Evolutionary conservation across 2,888 invertebrate genomes (phyloP).

Genomic region (Micropterix aruncella): DNA sequence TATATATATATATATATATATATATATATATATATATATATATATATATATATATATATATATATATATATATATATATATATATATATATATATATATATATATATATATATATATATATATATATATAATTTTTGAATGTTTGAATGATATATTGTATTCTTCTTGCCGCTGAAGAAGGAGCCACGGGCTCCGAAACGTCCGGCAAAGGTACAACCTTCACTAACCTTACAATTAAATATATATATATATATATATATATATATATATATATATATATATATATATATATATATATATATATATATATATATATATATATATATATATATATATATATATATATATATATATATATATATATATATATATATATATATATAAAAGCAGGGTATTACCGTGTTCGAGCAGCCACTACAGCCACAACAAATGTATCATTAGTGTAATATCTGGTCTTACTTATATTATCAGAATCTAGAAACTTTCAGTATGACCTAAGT

Average conservation of each 20-base stretch:
- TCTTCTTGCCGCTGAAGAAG: too few species aligned
- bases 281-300: neutral
- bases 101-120: neutral
- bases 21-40: neutral
- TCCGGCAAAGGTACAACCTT: too few species aligned
- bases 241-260: neutral
- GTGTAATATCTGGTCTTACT: too few species aligned
- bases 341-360: neutral
- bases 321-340: neutral
- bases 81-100: conserved; percentile 1
- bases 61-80: neutral
- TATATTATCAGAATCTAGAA: too few species aligned
- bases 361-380: neutral
- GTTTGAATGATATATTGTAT: too few species aligned
- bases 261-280: neutral
- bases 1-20: neutral
- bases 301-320: neutral
- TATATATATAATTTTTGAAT: neutral
- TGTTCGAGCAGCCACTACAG: too few species aligned
- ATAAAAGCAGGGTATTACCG: neutral
- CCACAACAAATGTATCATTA: too few species aligned
- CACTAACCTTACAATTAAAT: too few species aligned
- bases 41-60: neutral
- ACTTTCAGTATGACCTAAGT: too few species aligned
- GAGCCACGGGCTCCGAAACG: too few species aligned